Conservation (phyloP, 2,113 vertebrate species). For the Rhea americana region DNA sequence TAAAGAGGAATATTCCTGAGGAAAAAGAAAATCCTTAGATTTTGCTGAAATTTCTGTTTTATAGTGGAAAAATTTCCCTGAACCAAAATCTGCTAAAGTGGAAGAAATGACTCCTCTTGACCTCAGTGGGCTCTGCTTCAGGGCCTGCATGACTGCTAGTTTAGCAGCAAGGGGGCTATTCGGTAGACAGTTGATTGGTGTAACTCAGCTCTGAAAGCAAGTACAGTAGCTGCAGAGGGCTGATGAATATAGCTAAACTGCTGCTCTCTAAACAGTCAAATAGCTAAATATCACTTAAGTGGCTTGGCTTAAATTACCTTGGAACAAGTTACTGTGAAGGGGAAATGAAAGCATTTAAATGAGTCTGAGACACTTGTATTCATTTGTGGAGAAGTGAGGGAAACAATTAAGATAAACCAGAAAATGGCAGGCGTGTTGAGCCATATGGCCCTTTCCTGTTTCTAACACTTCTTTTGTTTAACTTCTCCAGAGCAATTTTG, state of each 20-base stretch:
- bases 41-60: not conserved
- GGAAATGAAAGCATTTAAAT: constrained; percentile 68
- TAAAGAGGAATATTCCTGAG: not conserved
- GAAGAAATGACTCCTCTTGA: not conserved
- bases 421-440: constrained; percentile 59
- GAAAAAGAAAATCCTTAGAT: not conserved
- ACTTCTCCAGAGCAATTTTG: constrained; percentile 66
- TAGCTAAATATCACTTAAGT: constrained; percentile 67
- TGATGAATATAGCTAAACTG: constrained; percentile 54
- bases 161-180: not conserved
- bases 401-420: constrained; percentile 71
- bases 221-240: constrained; percentile 19
- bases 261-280: constrained; percentile 63
- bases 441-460: constrained; percentile 53
- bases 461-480: constrained; percentile 70
- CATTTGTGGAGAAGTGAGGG: constrained; percentile 58
- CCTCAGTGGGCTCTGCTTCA: not conserved
- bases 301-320: constrained; percentile 68
- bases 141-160: not conserved
- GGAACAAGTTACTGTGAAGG: constrained; percentile 67
- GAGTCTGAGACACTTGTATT: constrained; percentile 67
- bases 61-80: not conserved
- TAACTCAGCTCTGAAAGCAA: constrained; percentile 35
- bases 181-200: not conserved
- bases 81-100: not conserved